phyloP scores from a whole-genome alignment of 2,113 vertebrate genomes.

The Cryptomyrus ogoouensis region DNA sequence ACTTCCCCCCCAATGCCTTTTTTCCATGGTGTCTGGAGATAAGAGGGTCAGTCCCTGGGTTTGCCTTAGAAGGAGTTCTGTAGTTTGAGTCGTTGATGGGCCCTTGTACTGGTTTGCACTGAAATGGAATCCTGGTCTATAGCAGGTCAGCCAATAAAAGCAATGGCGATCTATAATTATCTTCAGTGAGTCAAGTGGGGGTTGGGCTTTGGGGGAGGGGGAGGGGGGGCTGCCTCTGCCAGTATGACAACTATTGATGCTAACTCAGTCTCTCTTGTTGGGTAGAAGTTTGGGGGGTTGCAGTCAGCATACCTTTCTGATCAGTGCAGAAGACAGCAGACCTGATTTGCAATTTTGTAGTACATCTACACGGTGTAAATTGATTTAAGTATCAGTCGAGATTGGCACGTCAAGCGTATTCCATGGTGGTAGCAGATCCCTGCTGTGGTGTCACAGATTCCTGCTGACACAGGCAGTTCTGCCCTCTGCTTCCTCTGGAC shows the following conservation, averaged over 20 bases:
- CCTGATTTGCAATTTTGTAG: constrained; percentile 20
- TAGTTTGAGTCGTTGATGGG: constrained; percentile 28
- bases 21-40: neutral
- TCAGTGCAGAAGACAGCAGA: neutral
- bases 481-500: neutral
- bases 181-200: constrained; percentile 26
- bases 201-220: constrained; percentile 22
- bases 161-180: constrained; percentile 55
- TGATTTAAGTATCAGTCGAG: neutral
- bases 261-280: neutral
- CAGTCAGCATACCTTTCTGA: neutral
- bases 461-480: neutral
- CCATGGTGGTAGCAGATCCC: neutral
- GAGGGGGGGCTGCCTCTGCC: neutral
- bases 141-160: constrained; percentile 32
- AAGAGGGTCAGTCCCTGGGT: constrained; percentile 19
- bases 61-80: constrained; percentile 62
- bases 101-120: constrained; percentile 37
- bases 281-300: neutral
- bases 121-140: constrained; percentile 51
- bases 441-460: neutral
- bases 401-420: neutral
- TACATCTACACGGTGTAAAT: neutral
- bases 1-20: neutral
- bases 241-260: neutral